These are phyloP conservation scores for Sebastolobus altivelis DNA, from an alignment of 2,797 vertebrate species.

Conservation along the genomic window DNA sequence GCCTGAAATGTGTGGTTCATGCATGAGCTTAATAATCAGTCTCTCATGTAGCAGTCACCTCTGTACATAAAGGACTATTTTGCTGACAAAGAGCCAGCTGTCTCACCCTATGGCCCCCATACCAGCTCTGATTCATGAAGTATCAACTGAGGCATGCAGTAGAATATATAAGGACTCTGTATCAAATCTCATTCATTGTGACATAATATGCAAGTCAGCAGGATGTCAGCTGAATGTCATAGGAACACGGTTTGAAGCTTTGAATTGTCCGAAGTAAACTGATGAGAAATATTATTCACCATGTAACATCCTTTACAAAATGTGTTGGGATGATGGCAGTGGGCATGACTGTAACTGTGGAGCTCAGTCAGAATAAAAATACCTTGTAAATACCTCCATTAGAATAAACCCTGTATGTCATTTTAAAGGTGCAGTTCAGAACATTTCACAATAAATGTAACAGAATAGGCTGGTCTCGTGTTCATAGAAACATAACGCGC, in stretches of 20 bases:
- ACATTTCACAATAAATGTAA: neutral
- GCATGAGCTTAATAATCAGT: constrained; percentile 2
- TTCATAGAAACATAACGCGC: too few relatives aligned
- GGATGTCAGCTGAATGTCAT: constrained; percentile 30
- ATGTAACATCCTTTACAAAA: neutral
- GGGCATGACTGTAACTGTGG: neutral
- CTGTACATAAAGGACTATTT: constrained; percentile 12
- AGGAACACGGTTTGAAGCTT: constrained; percentile 37
- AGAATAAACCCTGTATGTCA: neutral
- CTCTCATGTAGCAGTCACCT: constrained; percentile 4
- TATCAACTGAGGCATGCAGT: neutral
- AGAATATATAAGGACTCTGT: constrained; percentile 19
- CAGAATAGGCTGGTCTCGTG: neutral
- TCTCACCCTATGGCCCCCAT: neutral
- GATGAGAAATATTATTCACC: constrained; percentile 18
- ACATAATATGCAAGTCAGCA: constrained; percentile 34
- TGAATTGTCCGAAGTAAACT: constrained; percentile 13
- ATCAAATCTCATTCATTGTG: constrained; percentile 44
- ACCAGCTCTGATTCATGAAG: constrained; percentile 28
- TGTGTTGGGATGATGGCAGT: neutral
- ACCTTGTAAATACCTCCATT: neutral
- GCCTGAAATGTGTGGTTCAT: neutral
- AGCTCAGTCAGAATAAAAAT: neutral
- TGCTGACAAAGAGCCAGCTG: constrained; percentile 21
- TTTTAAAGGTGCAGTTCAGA: neutral